These are phyloP conservation scores for Leucophenga varia DNA, from an alignment of 1,140 invertebrate species.

Conservation along the genomic window DNA sequence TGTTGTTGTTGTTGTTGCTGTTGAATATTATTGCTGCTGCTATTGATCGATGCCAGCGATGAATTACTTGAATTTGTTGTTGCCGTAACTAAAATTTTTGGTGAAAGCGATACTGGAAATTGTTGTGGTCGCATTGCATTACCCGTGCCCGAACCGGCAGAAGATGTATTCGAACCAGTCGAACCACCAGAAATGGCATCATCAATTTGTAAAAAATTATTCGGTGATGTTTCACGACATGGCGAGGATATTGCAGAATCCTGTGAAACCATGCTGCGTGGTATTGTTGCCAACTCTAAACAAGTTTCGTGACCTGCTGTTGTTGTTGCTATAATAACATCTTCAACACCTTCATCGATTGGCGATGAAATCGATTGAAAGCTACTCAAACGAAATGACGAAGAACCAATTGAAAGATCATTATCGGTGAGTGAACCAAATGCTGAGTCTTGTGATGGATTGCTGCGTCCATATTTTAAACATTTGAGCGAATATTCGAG, in stretches of 20 bases:
- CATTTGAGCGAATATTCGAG: slow-evolving; percentile 54
- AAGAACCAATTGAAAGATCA: slow-evolving; percentile 51
- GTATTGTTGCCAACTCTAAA: slow-evolving; percentile 47
- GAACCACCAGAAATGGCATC: slow-evolving; percentile 48
- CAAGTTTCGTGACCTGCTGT: slow-evolving; percentile 50
- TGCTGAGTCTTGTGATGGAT: slow-evolving; percentile 55
- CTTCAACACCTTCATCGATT: slow-evolving; percentile 55
- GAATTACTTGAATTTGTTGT: slow-evolving; percentile 50
- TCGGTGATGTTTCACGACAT: slow-evolving; percentile 49
- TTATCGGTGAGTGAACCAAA: slow-evolving; percentile 55
- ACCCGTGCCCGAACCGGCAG: slow-evolving; percentile 20
- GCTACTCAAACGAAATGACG: slow-evolving; percentile 51
- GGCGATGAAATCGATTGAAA: slow-evolving; percentile 56
- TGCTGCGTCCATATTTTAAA: slow-evolving; percentile 53
- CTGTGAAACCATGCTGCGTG: slow-evolving; percentile 50
- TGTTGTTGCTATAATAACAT: slow-evolving; percentile 53
- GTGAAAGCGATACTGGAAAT: slow-evolving; percentile 49
- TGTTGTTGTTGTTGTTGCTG: slow-evolving; percentile 21
- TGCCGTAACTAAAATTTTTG: slow-evolving; percentile 49
- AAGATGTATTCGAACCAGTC: slow-evolving; percentile 14
- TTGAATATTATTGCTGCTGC: slow-evolving; percentile 6
- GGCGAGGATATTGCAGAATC: slow-evolving; percentile 53
- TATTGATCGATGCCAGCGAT: slow-evolving; percentile 35
- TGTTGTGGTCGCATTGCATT: slow-evolving; percentile 43
- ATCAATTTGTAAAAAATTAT: slow-evolving; percentile 48